Conservation (phyloP, 1,140 invertebrate genomes). For the Drosophila bocki region DNA sequence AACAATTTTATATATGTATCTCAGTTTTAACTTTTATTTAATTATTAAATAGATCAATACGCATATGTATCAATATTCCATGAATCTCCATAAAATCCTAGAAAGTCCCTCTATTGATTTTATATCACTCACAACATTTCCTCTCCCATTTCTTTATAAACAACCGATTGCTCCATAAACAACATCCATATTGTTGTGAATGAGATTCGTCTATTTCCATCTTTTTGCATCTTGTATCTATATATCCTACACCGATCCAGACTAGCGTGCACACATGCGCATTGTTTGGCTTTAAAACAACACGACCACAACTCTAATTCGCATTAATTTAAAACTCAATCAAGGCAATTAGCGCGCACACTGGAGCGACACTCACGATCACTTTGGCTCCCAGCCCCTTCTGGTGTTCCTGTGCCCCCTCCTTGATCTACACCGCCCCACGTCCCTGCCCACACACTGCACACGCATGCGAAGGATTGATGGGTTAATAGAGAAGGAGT, state of each 20-base stretch:
- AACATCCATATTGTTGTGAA: conserved; percentile 2
- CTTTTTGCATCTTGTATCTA: conserved; percentile 20
- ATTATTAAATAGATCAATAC: too few relatives aligned
- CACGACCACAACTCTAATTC: conserved; percentile 73
- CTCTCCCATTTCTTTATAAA: conserved; percentile 6
- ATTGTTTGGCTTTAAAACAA: conserved; percentile 56
- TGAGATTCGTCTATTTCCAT: conserved; percentile 6
- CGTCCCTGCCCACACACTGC: conserved; percentile 21
- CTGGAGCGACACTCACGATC: conserved; percentile 60
- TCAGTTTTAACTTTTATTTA: background rate
- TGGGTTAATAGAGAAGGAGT: background rate
- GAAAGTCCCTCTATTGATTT: background rate
- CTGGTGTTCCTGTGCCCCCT: conserved; percentile 4
- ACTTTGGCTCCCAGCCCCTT: conserved; percentile 20
- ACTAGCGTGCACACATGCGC: conserved; percentile 15
- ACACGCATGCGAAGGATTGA: conserved; percentile 28
- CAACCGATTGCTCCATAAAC: background rate
- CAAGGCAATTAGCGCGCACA: conserved; percentile 78
- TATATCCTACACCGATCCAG: conserved; percentile 4
- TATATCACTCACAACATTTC: background rate
- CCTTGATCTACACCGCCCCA: background rate
- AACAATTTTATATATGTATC: background rate
- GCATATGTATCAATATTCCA: background rate
- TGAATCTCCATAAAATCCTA: background rate
- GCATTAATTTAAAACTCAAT: conserved; percentile 83